A percentile compares a stretch with the other conserved stretches of the same genome.
Conservation (phyloP, 2,888 invertebrate genomes). For the Trichopria drosophilae region DNA sequence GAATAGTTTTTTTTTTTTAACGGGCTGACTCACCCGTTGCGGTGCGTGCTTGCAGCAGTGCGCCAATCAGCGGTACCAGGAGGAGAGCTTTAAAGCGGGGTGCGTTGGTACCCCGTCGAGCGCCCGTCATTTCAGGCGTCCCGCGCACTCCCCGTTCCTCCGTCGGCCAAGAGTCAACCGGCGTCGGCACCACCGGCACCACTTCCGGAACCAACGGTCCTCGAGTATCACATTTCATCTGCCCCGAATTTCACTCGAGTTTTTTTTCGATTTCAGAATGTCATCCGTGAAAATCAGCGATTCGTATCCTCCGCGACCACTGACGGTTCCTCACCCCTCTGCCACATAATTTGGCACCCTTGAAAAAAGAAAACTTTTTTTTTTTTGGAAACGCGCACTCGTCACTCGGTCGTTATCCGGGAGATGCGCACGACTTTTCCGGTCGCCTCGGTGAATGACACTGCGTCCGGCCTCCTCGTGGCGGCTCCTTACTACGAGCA, state of each 20-base stretch:
- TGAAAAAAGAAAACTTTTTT: background rate
- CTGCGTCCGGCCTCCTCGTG: slow-evolving; percentile 33
- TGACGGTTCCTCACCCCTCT: too few relatives aligned
- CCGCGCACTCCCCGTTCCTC: too few relatives aligned
- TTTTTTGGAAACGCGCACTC: background rate
- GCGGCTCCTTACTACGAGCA: slow-evolving; percentile 27
- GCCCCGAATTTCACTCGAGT: slow-evolving; percentile 30
- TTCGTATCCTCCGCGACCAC: too few relatives aligned
- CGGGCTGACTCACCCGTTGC: slow-evolving; percentile 49
- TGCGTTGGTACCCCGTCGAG: slow-evolving; percentile 51
- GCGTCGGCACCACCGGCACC: slow-evolving; percentile 40
- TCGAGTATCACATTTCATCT: slow-evolving; percentile 50
- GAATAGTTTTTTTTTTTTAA: too few relatives aligned
- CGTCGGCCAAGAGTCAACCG: too few relatives aligned
- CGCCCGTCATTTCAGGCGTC: slow-evolving; percentile 55
- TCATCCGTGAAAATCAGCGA: too few relatives aligned
- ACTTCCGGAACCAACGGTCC: slow-evolving; percentile 32
- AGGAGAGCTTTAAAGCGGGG: slow-evolving; percentile 48
- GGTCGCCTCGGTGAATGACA: slow-evolving; percentile 35
- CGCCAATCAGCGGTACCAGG: slow-evolving; percentile 46
- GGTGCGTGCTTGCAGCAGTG: slow-evolving; percentile 45
- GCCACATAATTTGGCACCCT: too few relatives aligned
- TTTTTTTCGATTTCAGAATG: too few relatives aligned
- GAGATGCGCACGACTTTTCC: slow-evolving; percentile 29
- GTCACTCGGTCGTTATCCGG: slow-evolving; percentile 6